A percentile compares a stretch with the other conserved stretches of the same genome.
phyloP scores from a whole-genome alignment of 2,113 vertebrate species.

The Castor canadensis region DNA sequence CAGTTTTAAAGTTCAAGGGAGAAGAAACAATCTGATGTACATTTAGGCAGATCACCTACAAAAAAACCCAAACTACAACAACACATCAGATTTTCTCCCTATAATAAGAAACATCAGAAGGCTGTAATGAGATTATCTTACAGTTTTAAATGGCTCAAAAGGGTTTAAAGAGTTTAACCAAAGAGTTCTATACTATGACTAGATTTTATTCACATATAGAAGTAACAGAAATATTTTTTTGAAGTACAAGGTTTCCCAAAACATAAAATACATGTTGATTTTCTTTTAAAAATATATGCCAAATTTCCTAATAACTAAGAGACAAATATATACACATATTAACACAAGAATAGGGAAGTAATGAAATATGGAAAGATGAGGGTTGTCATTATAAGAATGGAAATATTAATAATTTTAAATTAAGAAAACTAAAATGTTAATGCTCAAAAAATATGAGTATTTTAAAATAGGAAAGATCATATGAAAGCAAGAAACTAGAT shows the following conservation, averaged over 20 bases:
- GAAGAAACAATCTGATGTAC: not conserved
- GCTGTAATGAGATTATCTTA: not conserved
- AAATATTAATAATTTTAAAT: not conserved
- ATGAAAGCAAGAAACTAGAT: not conserved
- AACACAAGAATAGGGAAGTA: not conserved
- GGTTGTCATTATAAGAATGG: not conserved
- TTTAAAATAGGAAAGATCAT: not conserved
- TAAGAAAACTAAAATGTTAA: not conserved
- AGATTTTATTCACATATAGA: not conserved
- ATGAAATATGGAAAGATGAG: not conserved
- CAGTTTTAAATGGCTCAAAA: not conserved
- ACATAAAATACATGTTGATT: not conserved
- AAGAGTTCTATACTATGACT: not conserved
- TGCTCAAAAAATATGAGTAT: not conserved
- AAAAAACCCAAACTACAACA: not conserved
- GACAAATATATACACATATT: not conserved
- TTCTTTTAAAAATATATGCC: not conserved
- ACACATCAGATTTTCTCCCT: not conserved
- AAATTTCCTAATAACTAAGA: not conserved
- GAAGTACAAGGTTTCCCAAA: not conserved
- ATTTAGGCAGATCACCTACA: not conserved
- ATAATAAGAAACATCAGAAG: not conserved
- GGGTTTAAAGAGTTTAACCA: not conserved
- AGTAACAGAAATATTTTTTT: not conserved
- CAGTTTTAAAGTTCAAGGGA: not conserved